These are phyloP conservation scores for Drosophila ananassae DNA, from an alignment of 1,140 invertebrate species.

Conservation along the genomic window DNA sequence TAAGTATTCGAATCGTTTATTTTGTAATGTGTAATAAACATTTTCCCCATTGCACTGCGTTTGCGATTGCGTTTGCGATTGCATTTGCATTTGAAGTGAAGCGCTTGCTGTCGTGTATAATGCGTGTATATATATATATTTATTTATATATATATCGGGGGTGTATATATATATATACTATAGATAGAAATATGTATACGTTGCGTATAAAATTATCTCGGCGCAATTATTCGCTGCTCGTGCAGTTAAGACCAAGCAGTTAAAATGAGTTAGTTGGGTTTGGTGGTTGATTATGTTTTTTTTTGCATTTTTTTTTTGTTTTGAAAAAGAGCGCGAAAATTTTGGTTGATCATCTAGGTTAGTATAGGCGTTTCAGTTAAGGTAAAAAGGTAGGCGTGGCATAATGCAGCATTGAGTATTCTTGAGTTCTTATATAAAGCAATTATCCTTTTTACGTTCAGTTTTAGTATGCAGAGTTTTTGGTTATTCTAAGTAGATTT, in stretches of 20 bases:
- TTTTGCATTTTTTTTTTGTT: conserved; percentile 16
- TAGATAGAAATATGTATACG: conserved; percentile 74
- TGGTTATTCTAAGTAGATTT: conserved; percentile 39
- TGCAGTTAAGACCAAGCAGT: conserved; percentile 46
- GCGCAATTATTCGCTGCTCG: conserved; percentile 48
- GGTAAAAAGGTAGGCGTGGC: conserved; percentile 74
- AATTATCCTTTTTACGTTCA: conserved; percentile 43
- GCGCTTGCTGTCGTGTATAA: conserved; percentile 60
- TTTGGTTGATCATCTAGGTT: conserved; percentile 34
- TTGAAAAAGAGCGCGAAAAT: conserved; percentile 46
- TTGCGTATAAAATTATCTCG: conserved; percentile 71
- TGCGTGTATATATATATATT: conserved; percentile 3
- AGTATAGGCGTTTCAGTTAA: conserved; percentile 56
- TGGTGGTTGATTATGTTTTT: conserved; percentile 68
- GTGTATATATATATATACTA: conserved; percentile 51
- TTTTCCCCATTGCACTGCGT: conserved; percentile 33
- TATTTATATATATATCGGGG: conserved; percentile 26
- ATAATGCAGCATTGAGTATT: conserved; percentile 68
- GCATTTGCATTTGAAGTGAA: conserved; percentile 60
- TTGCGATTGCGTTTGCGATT: background rate
- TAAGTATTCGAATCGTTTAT: conserved; percentile 50
- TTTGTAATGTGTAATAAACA: conserved; percentile 62
- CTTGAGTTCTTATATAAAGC: conserved; percentile 53
- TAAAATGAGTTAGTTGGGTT: conserved; percentile 70
- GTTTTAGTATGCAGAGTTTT: conserved; percentile 55